phyloP scores from a whole-genome alignment of 2,113 vertebrate species.

The Xenopus borealis region DNA sequence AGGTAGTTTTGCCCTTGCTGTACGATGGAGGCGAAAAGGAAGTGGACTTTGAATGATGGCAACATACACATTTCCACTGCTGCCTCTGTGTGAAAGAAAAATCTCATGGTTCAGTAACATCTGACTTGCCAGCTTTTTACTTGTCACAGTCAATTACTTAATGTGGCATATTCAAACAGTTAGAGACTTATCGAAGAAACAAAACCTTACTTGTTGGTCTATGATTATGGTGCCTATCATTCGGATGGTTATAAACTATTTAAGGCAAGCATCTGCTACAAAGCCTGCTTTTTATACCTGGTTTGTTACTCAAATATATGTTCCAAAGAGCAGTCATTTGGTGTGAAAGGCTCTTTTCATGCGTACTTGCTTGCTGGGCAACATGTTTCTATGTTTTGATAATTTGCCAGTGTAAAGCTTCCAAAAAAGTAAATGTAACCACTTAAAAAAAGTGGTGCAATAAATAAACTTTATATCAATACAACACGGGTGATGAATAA shows the following conservation, averaged over 20 bases:
- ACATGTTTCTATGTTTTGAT: too few species aligned
- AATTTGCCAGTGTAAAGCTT: too few species aligned
- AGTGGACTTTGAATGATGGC: too few species aligned
- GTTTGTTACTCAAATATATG: background rate
- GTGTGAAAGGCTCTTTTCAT: background rate
- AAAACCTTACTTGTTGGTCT: background rate
- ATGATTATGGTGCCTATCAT: background rate
- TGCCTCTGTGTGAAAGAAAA: too few species aligned
- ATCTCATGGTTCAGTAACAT: background rate
- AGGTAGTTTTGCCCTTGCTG: too few species aligned
- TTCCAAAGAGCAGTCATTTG: background rate
- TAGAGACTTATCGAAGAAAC: background rate
- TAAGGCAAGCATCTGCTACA: background rate
- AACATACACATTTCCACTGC: too few species aligned
- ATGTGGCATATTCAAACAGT: background rate
- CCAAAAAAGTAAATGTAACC: too few species aligned
- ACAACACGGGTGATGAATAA: too few species aligned
- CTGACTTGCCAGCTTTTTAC: constrained; percentile 3
- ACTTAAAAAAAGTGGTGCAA: too few species aligned
- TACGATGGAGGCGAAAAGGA: too few species aligned
- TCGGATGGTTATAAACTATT: background rate
- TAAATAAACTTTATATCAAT: too few species aligned
- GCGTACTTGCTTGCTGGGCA: background rate
- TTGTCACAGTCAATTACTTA: background rate
- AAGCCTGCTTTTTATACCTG: background rate